Evolutionary conservation across 2,888 invertebrate genomes (phyloP), one percentile per base, ranked within the genome.

Genomic region (Lasioglossum calceatum): DNA sequence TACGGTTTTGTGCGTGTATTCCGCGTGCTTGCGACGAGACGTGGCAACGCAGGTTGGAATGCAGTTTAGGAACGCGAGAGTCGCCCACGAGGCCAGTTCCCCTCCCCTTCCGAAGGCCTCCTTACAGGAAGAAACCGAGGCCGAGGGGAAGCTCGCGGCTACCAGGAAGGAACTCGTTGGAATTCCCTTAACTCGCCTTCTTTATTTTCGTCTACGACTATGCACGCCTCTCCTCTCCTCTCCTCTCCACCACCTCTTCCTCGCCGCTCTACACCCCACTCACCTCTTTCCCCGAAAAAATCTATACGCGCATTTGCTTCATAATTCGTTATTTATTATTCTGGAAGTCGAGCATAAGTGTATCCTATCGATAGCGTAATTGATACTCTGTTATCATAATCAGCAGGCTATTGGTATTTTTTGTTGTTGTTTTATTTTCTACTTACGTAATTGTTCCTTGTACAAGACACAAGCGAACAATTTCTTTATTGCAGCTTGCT

Each of bases 11-110:
- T 39, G 79, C 84, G 85, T 88, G 88, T 85, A 70, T 67, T 64
- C 82, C 67, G 74, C 73, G 78, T 83, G 84, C 88, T 86, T 84
- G 87, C 87, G 87, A 85, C 82, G 91, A 92, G 92, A 93, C 93
- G 91, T 93, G 93, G 93, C 93, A 93, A 93, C 93, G 92, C 90
- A 90, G 89, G 89, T 89, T 92, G 92, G 93, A 93, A 93, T 93
- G 93, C 91, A 90, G 92, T 92, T 91, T 92, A 91, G 92, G 92
- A 92, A 92, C 91, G 91, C 89, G 86, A 86, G 91, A 88, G 89
- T 89, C 91, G 91, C 90, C 89, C 88, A 89, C 92, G 90, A 88
- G 88, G 87, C 87, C 80, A 86, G 75, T 77, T 81, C 82, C 83
- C 79, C 84, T 75, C 83, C 81, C 81, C 90, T 85, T 81, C 76